Percentiles rank a stretch among this genome's conserved stretches.
These are phyloP conservation scores for Tyrannus savana DNA, from an alignment of 2,113 vertebrate species.

Conservation along the genomic window DNA sequence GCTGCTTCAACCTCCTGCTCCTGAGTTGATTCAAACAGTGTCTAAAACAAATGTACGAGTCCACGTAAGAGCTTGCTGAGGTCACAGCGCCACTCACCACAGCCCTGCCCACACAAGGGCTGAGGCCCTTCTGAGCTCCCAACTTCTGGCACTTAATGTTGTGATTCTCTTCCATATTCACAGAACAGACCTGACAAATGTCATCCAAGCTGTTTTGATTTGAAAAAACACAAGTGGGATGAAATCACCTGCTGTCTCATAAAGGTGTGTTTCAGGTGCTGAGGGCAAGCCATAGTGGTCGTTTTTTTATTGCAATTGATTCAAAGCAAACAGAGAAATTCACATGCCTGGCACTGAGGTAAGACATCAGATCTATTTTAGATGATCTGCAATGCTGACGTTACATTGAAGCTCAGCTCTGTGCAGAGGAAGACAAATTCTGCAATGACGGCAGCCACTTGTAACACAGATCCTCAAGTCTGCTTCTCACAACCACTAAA, in stretches of 20 bases:
- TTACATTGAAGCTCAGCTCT: neutral
- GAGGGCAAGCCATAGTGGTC: neutral
- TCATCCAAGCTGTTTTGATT: neutral
- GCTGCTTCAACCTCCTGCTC: slow-evolving; percentile 5
- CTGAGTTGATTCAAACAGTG: neutral
- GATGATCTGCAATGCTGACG: neutral
- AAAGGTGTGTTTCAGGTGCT: neutral
- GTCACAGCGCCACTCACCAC: no score
- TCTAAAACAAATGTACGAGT: neutral
- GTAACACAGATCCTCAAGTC: neutral
- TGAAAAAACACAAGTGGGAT: neutral
- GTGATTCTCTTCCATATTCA: neutral
- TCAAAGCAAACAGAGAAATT: neutral
- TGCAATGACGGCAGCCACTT: neutral
- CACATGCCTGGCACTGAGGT: neutral
- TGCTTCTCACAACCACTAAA: neutral
- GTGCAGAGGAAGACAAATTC: neutral
- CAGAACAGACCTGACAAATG: neutral
- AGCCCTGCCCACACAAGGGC: neutral
- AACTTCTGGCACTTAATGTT: fast-evolving
- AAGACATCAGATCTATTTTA: neutral
- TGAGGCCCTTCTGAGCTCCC: neutral
- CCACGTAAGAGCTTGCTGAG: fast-evolving
- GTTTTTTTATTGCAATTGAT: neutral
- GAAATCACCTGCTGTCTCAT: neutral